A percentile compares a stretch with the other conserved stretches of the same genome.
These are phyloP conservation scores for Laspeyria flexula DNA, from an alignment of 2,888 invertebrate genomes.

Conservation along the genomic window DNA sequence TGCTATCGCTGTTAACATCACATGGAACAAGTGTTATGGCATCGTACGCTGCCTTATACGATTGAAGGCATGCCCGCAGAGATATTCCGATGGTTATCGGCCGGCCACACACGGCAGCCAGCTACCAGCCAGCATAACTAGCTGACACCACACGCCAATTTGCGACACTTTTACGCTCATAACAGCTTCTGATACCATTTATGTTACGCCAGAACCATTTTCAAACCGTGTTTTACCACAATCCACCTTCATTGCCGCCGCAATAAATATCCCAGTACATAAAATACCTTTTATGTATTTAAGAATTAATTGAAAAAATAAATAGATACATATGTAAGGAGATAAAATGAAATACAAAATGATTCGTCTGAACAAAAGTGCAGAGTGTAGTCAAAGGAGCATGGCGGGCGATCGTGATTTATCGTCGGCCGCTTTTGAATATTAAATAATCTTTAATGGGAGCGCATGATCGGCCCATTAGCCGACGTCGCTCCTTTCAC, in stretches of 20 bases:
- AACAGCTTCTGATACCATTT: conserved; percentile 66
- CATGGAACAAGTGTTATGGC: conserved; percentile 80
- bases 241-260: conserved; percentile 44
- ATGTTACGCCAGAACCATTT: conserved; percentile 57
- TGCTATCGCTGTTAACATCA: conserved; percentile 71
- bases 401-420: conserved; percentile 84
- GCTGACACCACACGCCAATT: conserved; percentile 67
- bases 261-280: conserved; percentile 44
- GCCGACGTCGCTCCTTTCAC: conserved; percentile 85
- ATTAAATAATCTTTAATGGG: conserved; percentile 87
- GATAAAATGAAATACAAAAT: conserved; percentile 57
- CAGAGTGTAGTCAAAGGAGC: conserved; percentile 79
- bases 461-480: conserved; percentile 86
- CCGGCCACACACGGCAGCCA: conserved; percentile 70
- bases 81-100: conserved; percentile 74
- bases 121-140: conserved; percentile 64
- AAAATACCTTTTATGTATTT: conserved; percentile 46
- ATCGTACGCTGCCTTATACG: conserved; percentile 73
- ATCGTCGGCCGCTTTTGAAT: conserved; percentile 84
- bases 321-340: conserved; percentile 36
- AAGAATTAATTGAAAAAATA: conserved; percentile 46
- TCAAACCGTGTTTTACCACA: conserved; percentile 54
- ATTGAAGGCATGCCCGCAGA: conserved; percentile 66
- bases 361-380: conserved; percentile 76
- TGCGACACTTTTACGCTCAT: conserved; percentile 75